A percentile compares a stretch with the other conserved stretches of the same genome.
phyloP scores from a whole-genome alignment of 1,140 invertebrate genomes.

The Coboldia fuscipes region DNA sequence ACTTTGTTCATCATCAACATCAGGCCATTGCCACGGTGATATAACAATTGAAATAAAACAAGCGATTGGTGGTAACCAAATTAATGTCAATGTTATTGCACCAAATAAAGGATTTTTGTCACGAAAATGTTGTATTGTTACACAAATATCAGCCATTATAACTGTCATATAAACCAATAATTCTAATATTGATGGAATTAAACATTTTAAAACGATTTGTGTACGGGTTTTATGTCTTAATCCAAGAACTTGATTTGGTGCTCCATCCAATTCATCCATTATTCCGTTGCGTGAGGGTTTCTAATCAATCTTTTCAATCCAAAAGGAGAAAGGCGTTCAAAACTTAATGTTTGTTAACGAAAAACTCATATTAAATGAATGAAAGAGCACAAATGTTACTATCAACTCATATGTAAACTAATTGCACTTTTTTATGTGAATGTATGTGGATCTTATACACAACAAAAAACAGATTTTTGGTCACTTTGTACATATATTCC shows the following conservation, averaged over 20 bases:
- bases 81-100: constrained; percentile 10
- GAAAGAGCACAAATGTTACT: too few species aligned
- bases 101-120: constrained; percentile 20
- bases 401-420: too few species aligned
- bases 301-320: too few species aligned
- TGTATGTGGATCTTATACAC: too few species aligned
- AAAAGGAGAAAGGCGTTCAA: too few species aligned
- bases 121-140: constrained; percentile 25
- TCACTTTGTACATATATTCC: too few species aligned
- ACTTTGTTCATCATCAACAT: constrained; percentile 21
- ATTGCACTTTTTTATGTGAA: too few species aligned
- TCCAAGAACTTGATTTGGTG: constrained; percentile 24
- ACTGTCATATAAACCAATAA: constrained; percentile 24
- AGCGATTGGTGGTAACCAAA: constrained; percentile 10
- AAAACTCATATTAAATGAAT: too few species aligned
- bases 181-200: constrained; percentile 23
- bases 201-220: constrained; percentile 27
- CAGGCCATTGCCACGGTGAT: constrained; percentile 26
- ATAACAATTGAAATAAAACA: constrained; percentile 11
- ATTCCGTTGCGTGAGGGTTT: too few species aligned
- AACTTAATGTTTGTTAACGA: too few species aligned
- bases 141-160: constrained; percentile 24
- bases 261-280: constrained; percentile 9
- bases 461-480: too few species aligned
- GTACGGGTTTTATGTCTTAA: constrained; percentile 25